These are phyloP conservation scores for Sebastes matsubarae DNA, from an alignment of 2,797 vertebrate genomes.

Conservation along the genomic window DNA sequence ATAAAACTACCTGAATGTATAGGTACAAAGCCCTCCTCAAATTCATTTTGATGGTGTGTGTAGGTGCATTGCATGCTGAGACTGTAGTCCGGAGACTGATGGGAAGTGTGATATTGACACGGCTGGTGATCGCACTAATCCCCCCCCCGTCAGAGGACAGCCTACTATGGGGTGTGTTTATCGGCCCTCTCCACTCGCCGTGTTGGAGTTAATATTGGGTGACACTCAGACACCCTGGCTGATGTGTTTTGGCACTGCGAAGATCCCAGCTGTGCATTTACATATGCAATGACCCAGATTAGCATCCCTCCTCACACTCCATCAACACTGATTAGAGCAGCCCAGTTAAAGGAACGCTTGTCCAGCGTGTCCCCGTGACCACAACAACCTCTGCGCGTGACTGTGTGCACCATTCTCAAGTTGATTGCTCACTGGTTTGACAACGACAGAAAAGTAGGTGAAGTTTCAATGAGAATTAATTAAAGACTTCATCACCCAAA, in stretches of 20 bases:
- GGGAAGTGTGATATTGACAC: constrained; percentile 65
- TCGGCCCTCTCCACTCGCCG: constrained; percentile 47
- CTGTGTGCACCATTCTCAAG: neutral
- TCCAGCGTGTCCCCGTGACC: constrained; percentile 50
- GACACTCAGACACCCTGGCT: constrained; percentile 82
- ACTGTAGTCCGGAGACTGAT: constrained; percentile 3
- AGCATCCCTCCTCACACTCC: constrained; percentile 86
- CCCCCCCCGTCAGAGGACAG: constrained; percentile 15
- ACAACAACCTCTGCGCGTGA: constrained; percentile 37
- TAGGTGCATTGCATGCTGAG: neutral
- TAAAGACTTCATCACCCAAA: neutral
- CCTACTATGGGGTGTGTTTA: constrained; percentile 56
- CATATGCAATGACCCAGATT: constrained; percentile 93
- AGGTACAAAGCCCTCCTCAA: neutral
- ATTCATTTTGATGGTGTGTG: neutral
- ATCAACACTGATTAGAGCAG: constrained; percentile 86
- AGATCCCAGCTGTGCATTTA: constrained; percentile 90
- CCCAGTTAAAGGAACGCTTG: constrained; percentile 45
- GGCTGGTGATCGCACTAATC: constrained; percentile 62
- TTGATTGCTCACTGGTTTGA: constrained; percentile 36
- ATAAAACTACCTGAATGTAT: neutral
- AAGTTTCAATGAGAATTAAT: constrained; percentile 22
- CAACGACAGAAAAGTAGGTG: constrained; percentile 34
- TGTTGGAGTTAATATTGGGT: constrained; percentile 79
- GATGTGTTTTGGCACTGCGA: constrained; percentile 85